These are phyloP conservation scores for Sicus ferrugineus DNA, from an alignment of 2,888 invertebrate species.

Conservation along the genomic window DNA sequence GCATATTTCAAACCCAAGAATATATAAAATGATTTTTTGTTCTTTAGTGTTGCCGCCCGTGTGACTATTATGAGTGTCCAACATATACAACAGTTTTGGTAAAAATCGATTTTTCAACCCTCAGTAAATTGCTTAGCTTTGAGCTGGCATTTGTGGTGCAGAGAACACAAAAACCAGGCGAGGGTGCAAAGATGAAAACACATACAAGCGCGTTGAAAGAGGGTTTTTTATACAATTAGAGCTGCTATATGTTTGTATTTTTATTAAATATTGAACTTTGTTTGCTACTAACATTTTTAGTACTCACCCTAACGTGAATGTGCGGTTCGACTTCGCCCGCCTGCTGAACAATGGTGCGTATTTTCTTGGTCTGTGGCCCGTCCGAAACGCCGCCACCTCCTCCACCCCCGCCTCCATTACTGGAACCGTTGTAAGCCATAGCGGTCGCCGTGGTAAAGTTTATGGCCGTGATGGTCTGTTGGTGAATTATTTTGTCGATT, in stretches of 20 bases:
- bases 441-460: conserved; percentile 57
- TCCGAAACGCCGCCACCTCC: conserved; percentile 60
- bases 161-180: background rate
- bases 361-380: conserved; percentile 64
- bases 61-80: too few relatives aligned
- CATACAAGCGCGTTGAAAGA: background rate
- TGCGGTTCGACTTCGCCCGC: conserved; percentile 59
- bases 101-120: conserved; percentile 61
- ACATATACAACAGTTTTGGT: conserved; percentile 29
- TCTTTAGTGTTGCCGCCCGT: too few relatives aligned
- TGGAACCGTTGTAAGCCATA: conserved; percentile 62
- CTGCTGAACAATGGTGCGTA: conserved; percentile 63
- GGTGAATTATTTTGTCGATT: conserved; percentile 58
- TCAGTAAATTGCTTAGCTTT: conserved; percentile 9
- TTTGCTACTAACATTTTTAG: background rate
- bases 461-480: conserved; percentile 50
- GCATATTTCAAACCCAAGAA: too few relatives aligned
- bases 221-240: too few relatives aligned
- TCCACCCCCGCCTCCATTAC: conserved; percentile 61
- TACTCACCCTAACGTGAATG: conserved; percentile 61
- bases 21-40: too few relatives aligned
- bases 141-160: background rate
- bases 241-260: too few relatives aligned
- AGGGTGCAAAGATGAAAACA: conserved; percentile 11
- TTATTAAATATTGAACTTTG: too few relatives aligned